Base-by-base conservation (phyloP, 2,888 invertebrate species). In the Alloplasta piceator region DNA sequence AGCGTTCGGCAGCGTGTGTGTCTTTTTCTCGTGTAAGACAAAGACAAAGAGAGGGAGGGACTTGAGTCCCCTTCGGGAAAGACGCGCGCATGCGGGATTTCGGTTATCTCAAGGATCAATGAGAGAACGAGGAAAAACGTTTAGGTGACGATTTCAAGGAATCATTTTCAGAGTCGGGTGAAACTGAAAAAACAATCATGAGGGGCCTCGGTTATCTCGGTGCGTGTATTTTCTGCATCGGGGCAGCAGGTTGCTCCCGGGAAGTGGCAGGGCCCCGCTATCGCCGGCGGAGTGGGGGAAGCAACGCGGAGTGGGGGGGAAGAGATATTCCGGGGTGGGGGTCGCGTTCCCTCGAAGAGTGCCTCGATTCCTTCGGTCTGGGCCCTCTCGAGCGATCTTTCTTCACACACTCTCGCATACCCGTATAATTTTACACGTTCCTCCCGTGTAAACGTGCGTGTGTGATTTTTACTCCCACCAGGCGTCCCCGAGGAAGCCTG, bases 381-480 rank as follows among this genome's bases (percentile, higher is more conserved):
- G 64, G 82, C 48, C 71, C 39, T 12, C 64, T 48, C 78, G 26
- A 60, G 39, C 26, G 16, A 39, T 61, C 60, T 63, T 52, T 61
- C 60, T 52, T 9, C 41, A 14, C 71, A 39, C 26, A 58, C 61
- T 26, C 10, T 26, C 10, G 43, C n/a, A 43, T 5, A 67, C 6
- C 16, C 6, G 41, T 41, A 55, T 55, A 67, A 26, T 26, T 26
- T 26, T 26, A 26, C 26, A 26, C 26, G 26, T 26, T 26, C 26
- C 26, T 26, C 26, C 26, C 63, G 26, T 66, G 66, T 43, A 50
- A n/a, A 26, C 67, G 50, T 78, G 70, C 72, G 79, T 74, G 75
- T 82, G 83, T 86, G 83, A 26, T 26, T 83, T 80, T 85, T 82
- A 85, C 87, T 86, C 87, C 90, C 90, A 90, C 89, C 90, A 89